Conservation (phyloP, 2,888 invertebrate species). For the Parascotia fuliginaria region DNA sequence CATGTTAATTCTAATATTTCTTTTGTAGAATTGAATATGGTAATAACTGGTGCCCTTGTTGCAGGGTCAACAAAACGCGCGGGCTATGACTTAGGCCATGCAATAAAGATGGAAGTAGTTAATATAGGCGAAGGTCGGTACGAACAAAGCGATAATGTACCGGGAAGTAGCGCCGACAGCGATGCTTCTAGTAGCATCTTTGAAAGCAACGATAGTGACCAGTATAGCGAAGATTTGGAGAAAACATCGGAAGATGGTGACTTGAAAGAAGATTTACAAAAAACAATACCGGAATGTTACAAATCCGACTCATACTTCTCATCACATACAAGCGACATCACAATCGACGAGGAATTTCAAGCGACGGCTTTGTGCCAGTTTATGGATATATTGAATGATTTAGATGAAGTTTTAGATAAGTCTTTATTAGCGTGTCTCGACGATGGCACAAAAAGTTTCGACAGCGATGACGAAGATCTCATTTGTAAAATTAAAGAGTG, state of each 20-base stretch:
- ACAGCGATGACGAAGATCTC: conserved; percentile 80
- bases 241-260: conserved; percentile 73
- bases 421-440: conserved; percentile 79
- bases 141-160: conserved; percentile 69
- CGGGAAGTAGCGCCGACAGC: conserved; percentile 70
- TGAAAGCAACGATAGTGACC: conserved; percentile 66
- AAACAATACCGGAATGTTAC: conserved; percentile 78
- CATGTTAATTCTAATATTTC: conserved; percentile 20
- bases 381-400: conserved; percentile 85
- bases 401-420: conserved; percentile 86
- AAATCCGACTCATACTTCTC: conserved; percentile 78
- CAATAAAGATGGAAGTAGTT: conserved; percentile 80
- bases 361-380: conserved; percentile 80
- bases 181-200: conserved; percentile 68
- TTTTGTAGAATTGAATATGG: conserved; percentile 15
- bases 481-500: conserved; percentile 77
- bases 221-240: conserved; percentile 62
- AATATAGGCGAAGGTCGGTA: conserved; percentile 73
- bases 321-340: conserved; percentile 74
- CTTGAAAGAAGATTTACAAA: conserved; percentile 75
- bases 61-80: conserved; percentile 72
- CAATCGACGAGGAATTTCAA: conserved; percentile 80
- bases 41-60: conserved; percentile 56
- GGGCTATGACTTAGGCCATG: conserved; percentile 78
- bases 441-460: conserved; percentile 65